Evolutionary conservation across 2,797 vertebrate species (phyloP), one percentile per base, ranked within the genome.

Genomic region (Cottoperca gobio): DNA sequence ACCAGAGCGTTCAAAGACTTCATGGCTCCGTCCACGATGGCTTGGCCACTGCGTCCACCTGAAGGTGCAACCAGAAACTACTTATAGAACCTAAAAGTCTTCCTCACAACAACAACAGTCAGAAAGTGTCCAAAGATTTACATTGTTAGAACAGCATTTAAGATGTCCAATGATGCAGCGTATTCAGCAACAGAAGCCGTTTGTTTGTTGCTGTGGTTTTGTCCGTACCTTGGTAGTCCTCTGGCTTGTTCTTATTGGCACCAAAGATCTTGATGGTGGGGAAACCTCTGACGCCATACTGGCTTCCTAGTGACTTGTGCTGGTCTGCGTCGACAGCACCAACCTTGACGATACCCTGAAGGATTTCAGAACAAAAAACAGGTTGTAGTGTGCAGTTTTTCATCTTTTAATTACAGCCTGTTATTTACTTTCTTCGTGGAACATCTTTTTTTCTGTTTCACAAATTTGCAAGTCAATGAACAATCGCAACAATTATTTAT

Each of bases 181-280:
- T 35, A 16, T 65, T 33, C n/a, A 7, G 3, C 7, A 45, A n/a
- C 2, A 43, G 16, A 19, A 58, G 26, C 8, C 1, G 5, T 45
- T n/a, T 16, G 19, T 40, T 42, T 40, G 28, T 1, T 31, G 31
- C 19, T 26, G 14, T 39, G 17, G 5, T 39, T 3, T 61, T 12
- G 6, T 40, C n/a, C 24, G 11, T 94, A 99, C 98, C 98, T 92
- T 99, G 97, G 87, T 97, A 99, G 40, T 98, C 97, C 54, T 99
- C 97, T 2, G 98, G 96, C 79, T 94, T 98, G 88, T 98, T 95
- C 93, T 99, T 99, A 86, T 99, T 98, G 69, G 94, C 92, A 17
- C 97, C 97, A 87, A 99, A 99, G 89, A 99, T 84, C 93, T 99
- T 99, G 94, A 99, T 99, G 68, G 97, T 99, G 33, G 98, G 98